A percentile compares a stretch with the other conserved stretches of the same genome.
Evolutionary conservation across 2,797 vertebrate genomes (phyloP).

Genomic region (Denticeps clupeoides): DNA sequence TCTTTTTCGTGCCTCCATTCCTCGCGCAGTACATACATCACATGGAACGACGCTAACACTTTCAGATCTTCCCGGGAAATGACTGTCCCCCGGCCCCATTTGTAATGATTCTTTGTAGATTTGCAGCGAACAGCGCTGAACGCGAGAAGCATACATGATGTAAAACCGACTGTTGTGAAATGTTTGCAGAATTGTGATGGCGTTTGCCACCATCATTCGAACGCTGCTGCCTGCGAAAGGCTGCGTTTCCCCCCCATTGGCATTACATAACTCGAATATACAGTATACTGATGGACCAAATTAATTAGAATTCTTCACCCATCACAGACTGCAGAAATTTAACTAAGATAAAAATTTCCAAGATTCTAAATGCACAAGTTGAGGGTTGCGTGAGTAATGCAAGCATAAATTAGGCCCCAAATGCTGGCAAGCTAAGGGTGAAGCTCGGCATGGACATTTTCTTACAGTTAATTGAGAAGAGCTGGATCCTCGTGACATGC

Average conservation of each 20-base stretch:
- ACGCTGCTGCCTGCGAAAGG: background rate
- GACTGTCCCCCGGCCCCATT: background rate
- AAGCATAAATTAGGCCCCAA: too few species aligned
- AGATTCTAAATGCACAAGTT: too few species aligned
- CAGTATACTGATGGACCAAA: too few species aligned
- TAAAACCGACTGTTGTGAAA: background rate
- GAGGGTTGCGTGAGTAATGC: too few species aligned
- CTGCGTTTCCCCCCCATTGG: background rate
- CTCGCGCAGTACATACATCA: background rate
- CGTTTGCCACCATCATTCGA: background rate
- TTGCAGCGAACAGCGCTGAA: background rate
- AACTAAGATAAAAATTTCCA: too few species aligned
- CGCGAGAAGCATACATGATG: background rate
- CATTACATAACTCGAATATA: too few species aligned
- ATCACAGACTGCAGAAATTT: too few species aligned
- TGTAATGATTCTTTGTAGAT: background rate
- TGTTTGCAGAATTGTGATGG: background rate
- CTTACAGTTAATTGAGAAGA: too few species aligned
- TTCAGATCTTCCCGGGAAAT: background rate
- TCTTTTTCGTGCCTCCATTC: background rate
- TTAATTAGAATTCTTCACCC: too few species aligned
- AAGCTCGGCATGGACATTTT: too few species aligned
- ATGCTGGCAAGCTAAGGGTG: too few species aligned
- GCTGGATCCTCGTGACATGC: too few species aligned
- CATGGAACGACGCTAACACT: background rate